Conservation (phyloP, 2,797 vertebrate genomes). For the Acrossocheilus fasciatus region DNA sequence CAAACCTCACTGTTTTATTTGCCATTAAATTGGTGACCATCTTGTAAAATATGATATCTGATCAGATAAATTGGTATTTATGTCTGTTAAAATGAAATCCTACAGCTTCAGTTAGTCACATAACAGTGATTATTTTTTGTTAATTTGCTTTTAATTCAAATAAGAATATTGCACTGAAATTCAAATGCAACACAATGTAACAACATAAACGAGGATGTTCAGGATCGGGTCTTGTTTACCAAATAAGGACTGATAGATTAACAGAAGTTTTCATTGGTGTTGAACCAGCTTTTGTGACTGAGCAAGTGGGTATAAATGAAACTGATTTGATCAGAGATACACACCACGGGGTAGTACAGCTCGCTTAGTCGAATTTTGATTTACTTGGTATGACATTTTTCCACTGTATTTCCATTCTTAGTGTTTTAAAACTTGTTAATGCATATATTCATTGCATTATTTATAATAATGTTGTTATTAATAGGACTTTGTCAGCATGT, state of each 20-base stretch:
- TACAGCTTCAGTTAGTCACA: neutral
- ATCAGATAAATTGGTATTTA: neutral
- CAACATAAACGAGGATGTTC: neutral
- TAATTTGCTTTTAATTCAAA: neutral
- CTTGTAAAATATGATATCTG: neutral
- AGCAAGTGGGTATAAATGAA: slow-evolving; percentile 6
- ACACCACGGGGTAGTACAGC: neutral
- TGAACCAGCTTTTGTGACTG: neutral
- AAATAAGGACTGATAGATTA: slow-evolving; percentile 10
- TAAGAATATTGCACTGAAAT: neutral
- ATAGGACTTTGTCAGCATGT: slow-evolving; percentile 13
- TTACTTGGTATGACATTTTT: neutral
- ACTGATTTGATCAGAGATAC: neutral
- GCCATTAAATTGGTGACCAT: neutral
- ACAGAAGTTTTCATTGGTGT: slow-evolving; percentile 22
- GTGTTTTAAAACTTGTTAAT: neutral
- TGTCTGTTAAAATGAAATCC: neutral
- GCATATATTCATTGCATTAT: neutral
- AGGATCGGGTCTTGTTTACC: neutral
- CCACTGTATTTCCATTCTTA: neutral
- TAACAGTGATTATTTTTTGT: neutral
- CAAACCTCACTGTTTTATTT: neutral
- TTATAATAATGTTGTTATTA: neutral
- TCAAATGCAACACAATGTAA: neutral
- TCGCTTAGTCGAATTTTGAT: neutral